Percentiles rank a stretch among this genome's conserved stretches.
phyloP scores from a whole-genome alignment of 2,888 invertebrate genomes.

The Phaedon cochleariae region DNA sequence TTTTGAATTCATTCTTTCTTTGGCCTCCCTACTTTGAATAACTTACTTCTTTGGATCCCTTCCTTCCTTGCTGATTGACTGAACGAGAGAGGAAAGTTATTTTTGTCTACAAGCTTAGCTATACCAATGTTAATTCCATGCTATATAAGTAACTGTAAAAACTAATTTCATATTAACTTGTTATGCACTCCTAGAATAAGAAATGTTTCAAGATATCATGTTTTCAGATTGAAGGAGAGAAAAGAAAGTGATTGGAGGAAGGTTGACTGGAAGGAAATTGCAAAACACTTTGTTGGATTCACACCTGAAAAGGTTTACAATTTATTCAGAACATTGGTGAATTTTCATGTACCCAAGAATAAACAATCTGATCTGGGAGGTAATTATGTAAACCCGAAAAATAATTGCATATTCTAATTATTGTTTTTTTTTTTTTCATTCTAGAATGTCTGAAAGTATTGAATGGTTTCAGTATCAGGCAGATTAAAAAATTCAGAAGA shows the following conservation, averaged over 20 bases:
- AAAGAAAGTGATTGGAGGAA: conserved; percentile 42
- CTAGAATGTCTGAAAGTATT: conserved; percentile 38
- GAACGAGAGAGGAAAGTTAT: no score
- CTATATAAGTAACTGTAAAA: no score
- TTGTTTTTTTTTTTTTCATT: conserved; percentile 33
- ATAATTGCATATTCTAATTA: neutral
- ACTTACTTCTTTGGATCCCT: no score
- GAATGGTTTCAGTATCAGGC: neutral
- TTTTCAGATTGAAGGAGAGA: conserved; percentile 40
- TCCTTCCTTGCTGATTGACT: no score
- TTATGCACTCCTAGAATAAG: no score
- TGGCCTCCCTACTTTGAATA: no score
- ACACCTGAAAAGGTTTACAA: conserved; percentile 37
- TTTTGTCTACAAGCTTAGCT: no score
- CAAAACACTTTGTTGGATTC: conserved; percentile 42
- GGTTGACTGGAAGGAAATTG: conserved; percentile 44
- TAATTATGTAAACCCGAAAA: conserved; percentile 17
- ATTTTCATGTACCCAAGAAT: conserved; percentile 33
- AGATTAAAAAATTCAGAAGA: neutral
- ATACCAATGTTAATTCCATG: no score
- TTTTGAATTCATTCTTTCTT: no score
- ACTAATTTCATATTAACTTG: no score
- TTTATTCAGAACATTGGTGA: conserved; percentile 30
- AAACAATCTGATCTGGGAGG: conserved; percentile 32
- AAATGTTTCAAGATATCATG: no score